These are phyloP conservation scores for Thomomys bottae DNA, from an alignment of 2,113 vertebrate genomes.

Conservation along the genomic window DNA sequence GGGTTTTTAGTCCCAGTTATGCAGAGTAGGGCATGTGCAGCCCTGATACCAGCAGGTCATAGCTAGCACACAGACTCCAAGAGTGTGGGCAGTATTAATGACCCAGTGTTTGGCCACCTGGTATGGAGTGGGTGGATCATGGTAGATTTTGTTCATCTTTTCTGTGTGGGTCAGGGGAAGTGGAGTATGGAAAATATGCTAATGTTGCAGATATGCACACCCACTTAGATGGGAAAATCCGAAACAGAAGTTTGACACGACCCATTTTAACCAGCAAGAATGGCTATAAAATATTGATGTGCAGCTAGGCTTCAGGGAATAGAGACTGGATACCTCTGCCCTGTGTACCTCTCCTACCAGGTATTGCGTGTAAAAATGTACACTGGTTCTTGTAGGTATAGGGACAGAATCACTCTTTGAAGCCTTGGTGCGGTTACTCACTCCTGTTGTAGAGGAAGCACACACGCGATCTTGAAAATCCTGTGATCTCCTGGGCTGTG, in stretches of 20 bases:
- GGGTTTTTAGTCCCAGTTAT: neutral
- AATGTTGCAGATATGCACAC: neutral
- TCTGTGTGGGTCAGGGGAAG: neutral
- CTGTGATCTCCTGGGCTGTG: neutral
- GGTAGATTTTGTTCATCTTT: neutral
- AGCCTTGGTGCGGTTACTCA: neutral
- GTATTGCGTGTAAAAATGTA: fast-evolving
- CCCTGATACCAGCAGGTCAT: neutral
- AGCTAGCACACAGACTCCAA: neutral
- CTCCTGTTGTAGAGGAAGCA: neutral
- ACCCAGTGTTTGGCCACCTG: neutral
- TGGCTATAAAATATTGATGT: neutral
- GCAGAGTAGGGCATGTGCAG: neutral
- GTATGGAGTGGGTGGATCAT: fast-evolving
- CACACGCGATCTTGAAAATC: neutral
- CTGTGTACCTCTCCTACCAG: neutral
- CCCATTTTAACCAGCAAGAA: neutral
- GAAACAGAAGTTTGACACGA: neutral
- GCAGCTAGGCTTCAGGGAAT: neutral
- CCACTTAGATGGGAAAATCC: neutral
- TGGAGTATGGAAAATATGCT: neutral
- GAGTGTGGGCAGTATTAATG: neutral
- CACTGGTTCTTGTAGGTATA: neutral
- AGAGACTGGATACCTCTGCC: fast-evolving
- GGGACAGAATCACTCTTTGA: neutral